These are phyloP conservation scores for Parotocinclus haroldoi DNA, from an alignment of 2,797 vertebrate genomes.

Conservation along the genomic window DNA sequence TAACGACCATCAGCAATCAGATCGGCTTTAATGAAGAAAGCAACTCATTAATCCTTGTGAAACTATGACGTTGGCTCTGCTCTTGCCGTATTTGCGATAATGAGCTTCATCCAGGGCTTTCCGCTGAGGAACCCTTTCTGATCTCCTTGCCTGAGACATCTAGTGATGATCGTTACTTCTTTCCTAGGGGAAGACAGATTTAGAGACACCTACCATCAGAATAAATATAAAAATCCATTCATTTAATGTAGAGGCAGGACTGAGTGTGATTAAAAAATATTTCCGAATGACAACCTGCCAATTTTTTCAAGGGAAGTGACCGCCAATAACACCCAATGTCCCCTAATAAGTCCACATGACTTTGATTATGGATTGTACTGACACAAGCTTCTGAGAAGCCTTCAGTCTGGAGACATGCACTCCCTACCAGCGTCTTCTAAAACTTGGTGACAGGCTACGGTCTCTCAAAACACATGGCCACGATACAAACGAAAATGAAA, in stretches of 20 bases:
- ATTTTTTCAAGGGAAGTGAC: not conserved
- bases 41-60: slow-evolving; percentile 20
- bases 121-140: not conserved
- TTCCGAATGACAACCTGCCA: too few species aligned
- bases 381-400: not conserved
- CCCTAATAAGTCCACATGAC: not conserved
- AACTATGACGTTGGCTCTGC: slow-evolving; percentile 14
- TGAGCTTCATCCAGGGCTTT: slow-evolving; percentile 4
- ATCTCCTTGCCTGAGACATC: not conserved
- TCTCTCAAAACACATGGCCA: slow-evolving; percentile 20
- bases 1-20: not conserved
- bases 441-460: slow-evolving; percentile 8
- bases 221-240: too few species aligned
- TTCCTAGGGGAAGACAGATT: slow-evolving; percentile 22
- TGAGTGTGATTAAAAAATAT: not conserved
- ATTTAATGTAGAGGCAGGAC: too few species aligned
- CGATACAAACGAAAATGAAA: not conserved
- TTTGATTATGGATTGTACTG: too few species aligned
- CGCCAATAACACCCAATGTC: not conserved
- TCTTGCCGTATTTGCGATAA: slow-evolving; percentile 11
- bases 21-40: slow-evolving; percentile 35
- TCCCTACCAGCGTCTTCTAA: slow-evolving; percentile 6
- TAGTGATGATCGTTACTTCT: slow-evolving; percentile 31
- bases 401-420: not conserved
- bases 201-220: too few species aligned